Base-by-base conservation (phyloP, 2,113 vertebrate species). In the Notarius lentiginosus region DNA sequence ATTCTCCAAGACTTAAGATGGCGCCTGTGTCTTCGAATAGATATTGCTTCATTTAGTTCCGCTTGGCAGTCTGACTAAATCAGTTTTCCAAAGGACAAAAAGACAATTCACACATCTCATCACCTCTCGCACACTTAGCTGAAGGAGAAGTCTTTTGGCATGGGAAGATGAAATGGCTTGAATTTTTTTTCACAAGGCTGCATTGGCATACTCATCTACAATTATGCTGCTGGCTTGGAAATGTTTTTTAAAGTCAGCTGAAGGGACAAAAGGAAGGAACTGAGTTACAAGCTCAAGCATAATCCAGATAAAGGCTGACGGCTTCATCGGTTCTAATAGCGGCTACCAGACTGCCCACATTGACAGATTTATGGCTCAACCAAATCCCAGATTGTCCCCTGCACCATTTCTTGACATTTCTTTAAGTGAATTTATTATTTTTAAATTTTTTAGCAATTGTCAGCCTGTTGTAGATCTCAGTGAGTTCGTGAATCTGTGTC, bases 281-380 rank as follows among this genome's bases (percentile, higher is more conserved):
- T 18, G 79, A 68, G 34, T 53, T 18, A 63, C 27, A 84, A 76
- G 49, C 77, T 89, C 85, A 89, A 88, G 87, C 86, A 90, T 89
- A 90, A 75, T 79, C 79, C 82, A 88, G 82, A 92, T 90, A 91
- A 89, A 84, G 58, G 84, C 84, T 85, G 88, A 88, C 81, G 55
- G 61, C 70, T 80, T 76, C 30, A 72, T 55, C 79, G 8, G 83
- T 87, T 85, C 81, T 80, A 83, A 86, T 79, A 84, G 86, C 56
- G 30, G 60, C 89, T 84, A 85, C 79, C 84, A 86, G 60, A 1
- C 87, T 58, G 49, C 82, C 84, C 72, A 77, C 70, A 47, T n/a
- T 15, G 56, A 47, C 70, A 79, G 86, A 92, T 89, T 90, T 88
- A 89, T 90, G 63, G 89, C 22, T 51, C 75, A 86, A 87, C 20